These are phyloP conservation scores for Polypterus senegalus DNA, from an alignment of 2,113 vertebrate species.

Conservation along the genomic window DNA sequence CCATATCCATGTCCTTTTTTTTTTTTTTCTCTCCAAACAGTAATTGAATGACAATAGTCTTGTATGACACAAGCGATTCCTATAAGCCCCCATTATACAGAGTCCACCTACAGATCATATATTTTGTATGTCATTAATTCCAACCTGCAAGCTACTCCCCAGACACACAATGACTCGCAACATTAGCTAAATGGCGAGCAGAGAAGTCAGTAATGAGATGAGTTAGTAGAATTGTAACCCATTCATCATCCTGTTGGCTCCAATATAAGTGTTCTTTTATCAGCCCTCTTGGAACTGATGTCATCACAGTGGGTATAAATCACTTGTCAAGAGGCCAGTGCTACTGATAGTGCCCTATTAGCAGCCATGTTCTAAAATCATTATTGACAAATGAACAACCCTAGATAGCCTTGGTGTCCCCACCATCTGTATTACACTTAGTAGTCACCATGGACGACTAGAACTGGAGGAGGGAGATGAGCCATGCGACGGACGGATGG, in stretches of 20 bases:
- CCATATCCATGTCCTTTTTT: slow-evolving; percentile 17
- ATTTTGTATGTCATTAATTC: slow-evolving; percentile 75
- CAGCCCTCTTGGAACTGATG: slow-evolving; percentile 82
- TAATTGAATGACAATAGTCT: slow-evolving; percentile 44
- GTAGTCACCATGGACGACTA: background rate
- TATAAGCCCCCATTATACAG: slow-evolving; percentile 58
- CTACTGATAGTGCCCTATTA: slow-evolving; percentile 92
- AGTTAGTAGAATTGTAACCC: slow-evolving; percentile 83
- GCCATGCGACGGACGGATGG: no score
- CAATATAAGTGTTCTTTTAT: slow-evolving; percentile 96
- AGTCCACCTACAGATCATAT: slow-evolving; percentile 57
- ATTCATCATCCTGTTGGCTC: slow-evolving; percentile 98
- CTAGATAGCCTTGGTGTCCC: slow-evolving; percentile 55
- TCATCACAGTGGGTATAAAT: slow-evolving; percentile 90
- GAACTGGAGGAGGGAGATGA: no score
- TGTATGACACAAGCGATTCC: slow-evolving; percentile 64
- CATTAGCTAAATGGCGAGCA: slow-evolving; percentile 84
- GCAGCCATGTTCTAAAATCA: slow-evolving; percentile 70
- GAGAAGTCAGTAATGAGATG: slow-evolving; percentile 85
- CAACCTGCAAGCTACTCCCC: slow-evolving; percentile 72
- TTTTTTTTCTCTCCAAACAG: slow-evolving; percentile 5
- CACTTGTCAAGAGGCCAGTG: slow-evolving; percentile 60
- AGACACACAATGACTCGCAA: slow-evolving; percentile 77
- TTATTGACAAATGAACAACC: slow-evolving; percentile 84
- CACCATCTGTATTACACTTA: slow-evolving; percentile 26